A percentile compares a stretch with the other conserved stretches of the same genome.
Conservation (phyloP, 2,888 invertebrate genomes). For the Metallyticus violacea region DNA sequence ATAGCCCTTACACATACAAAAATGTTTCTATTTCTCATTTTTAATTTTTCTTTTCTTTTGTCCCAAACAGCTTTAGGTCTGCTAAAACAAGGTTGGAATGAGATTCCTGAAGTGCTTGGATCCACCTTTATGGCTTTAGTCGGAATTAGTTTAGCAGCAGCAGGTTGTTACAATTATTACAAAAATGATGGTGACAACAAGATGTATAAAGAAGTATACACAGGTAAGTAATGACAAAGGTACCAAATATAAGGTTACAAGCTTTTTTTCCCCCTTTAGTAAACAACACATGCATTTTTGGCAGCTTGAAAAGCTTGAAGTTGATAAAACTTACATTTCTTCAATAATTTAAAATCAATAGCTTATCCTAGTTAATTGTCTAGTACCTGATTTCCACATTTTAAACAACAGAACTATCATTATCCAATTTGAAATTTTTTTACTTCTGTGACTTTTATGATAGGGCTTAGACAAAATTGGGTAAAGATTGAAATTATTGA, state of each 20-base stretch:
- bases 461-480: no score
- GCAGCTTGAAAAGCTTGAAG: no score
- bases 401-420: no score
- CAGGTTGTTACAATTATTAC: slow-evolving; percentile 53
- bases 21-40: neutral
- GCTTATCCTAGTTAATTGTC: no score
- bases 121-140: slow-evolving; percentile 56
- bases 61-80: slow-evolving; percentile 42
- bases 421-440: no score
- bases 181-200: slow-evolving; percentile 64
- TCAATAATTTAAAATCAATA: no score
- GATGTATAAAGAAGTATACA: slow-evolving; percentile 60
- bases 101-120: slow-evolving; percentile 69
- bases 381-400: no score
- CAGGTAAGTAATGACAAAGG: slow-evolving; percentile 36
- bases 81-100: slow-evolving; percentile 56
- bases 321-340: no score
- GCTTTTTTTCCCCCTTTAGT: no score
- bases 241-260: neutral
- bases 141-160: slow-evolving; percentile 54
- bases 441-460: no score
- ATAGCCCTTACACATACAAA: neutral
- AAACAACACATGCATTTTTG: no score
- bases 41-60: neutral
- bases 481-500: no score